These are phyloP conservation scores for Hymenopus coronatus DNA, from an alignment of 2,888 invertebrate genomes.

Conservation along the genomic window DNA sequence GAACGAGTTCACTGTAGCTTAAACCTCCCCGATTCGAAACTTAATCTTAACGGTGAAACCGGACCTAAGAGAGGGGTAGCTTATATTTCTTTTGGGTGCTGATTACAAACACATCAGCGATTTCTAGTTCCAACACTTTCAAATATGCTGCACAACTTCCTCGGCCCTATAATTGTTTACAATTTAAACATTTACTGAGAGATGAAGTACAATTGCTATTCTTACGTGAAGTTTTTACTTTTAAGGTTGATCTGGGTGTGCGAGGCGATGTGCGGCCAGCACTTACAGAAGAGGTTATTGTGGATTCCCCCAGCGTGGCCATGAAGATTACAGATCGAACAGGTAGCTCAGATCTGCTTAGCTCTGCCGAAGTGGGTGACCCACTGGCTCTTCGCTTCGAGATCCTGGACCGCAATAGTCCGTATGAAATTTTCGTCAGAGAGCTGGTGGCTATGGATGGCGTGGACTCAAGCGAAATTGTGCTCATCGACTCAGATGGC, in stretches of 20 bases:
- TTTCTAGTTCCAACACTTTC: too few relatives aligned
- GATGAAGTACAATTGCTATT: too few relatives aligned
- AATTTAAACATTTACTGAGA: background rate
- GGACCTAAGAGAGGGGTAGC: too few relatives aligned
- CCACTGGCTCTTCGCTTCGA: constrained; percentile 87
- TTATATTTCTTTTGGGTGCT: too few relatives aligned
- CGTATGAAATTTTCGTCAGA: constrained; percentile 92
- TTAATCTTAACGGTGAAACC: too few relatives aligned
- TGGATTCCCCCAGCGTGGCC: constrained; percentile 91
- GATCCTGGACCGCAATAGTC: constrained; percentile 87
- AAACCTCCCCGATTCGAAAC: too few relatives aligned
- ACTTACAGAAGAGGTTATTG: constrained; percentile 85
- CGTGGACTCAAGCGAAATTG: constrained; percentile 87
- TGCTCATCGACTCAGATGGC: constrained; percentile 85
- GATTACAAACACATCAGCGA: too few relatives aligned
- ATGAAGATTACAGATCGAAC: constrained; percentile 88
- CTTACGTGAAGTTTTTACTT: background rate
- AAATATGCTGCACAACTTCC: too few relatives aligned
- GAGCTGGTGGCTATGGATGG: constrained; percentile 94
- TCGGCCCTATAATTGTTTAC: background rate
- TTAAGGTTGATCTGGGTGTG: constrained; percentile 70
- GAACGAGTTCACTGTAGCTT: too few relatives aligned
- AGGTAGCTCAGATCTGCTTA: constrained; percentile 73
- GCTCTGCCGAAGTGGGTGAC: constrained; percentile 89
- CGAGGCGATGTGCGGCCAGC: constrained; percentile 84